Evolutionary conservation across 30 jellyfish, hydroid and myxozoan species (phyloP).

Genomic region (Nemopilema nomurai): DNA sequence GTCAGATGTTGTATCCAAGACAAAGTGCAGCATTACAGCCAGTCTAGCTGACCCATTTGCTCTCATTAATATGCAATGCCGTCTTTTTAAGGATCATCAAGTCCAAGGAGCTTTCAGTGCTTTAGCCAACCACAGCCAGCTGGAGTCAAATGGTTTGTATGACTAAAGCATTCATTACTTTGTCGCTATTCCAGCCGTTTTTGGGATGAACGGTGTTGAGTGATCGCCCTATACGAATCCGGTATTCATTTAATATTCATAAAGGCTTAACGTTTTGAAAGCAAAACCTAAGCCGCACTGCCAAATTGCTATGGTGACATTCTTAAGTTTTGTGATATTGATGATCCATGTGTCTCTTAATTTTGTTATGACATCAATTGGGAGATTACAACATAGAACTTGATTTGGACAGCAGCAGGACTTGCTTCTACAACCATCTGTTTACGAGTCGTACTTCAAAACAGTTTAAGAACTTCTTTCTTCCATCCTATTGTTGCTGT

Average conservation of each 20-base stretch:
- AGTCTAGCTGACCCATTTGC: too few relatives aligned
- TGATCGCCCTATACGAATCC: background rate
- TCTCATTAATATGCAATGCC: background rate
- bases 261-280: background rate
- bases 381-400: too few relatives aligned
- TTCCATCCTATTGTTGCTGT: too few relatives aligned
- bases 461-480: too few relatives aligned
- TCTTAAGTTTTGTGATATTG: background rate
- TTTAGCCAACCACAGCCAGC: conserved; percentile 16
- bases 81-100: conserved; percentile 32
- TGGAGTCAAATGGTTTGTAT: conserved; percentile 63
- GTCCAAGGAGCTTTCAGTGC: conserved; percentile 87
- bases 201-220: background rate
- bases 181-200: background rate
- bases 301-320: background rate
- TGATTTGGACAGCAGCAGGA: too few relatives aligned
- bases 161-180: background rate
- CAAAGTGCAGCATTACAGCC: too few relatives aligned
- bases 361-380: too few relatives aligned
- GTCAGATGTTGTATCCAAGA: too few relatives aligned
- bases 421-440: too few relatives aligned
- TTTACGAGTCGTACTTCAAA: too few relatives aligned
- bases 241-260: background rate
- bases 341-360: background rate
- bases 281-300: background rate